Conservation (phyloP, 2,113 vertebrate species). For the Perca flavescens region DNA sequence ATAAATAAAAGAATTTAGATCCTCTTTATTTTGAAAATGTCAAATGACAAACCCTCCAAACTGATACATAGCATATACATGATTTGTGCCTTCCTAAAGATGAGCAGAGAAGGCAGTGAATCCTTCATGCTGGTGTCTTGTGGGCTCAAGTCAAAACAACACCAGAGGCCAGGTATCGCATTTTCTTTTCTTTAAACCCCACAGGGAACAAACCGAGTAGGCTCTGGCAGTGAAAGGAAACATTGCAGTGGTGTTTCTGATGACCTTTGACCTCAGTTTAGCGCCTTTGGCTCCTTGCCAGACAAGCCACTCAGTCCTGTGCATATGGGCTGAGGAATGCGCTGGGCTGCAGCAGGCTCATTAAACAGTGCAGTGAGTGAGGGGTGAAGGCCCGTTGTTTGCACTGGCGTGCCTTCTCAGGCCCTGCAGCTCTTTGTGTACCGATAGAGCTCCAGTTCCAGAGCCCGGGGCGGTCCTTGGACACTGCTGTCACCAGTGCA, state of each 20-base stretch:
- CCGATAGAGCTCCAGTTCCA: constrained; percentile 12
- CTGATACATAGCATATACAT: background rate
- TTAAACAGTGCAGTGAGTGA: constrained; percentile 73
- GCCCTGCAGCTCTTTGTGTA: constrained; percentile 49
- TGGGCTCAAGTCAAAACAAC: constrained; percentile 38
- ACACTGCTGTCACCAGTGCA: constrained; percentile 38
- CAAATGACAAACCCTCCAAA: background rate
- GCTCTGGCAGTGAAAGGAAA: constrained; percentile 45
- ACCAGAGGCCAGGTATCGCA: background rate
- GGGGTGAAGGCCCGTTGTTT: constrained; percentile 67
- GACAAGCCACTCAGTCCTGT: constrained; percentile 55
- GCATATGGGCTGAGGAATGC: constrained; percentile 68
- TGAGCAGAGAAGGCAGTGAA: background rate
- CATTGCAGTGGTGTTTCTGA: constrained; percentile 41
- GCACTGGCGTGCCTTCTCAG: constrained; percentile 58
- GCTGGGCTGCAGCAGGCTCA: constrained; percentile 65
- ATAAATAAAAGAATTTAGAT: background rate
- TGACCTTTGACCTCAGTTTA: constrained; percentile 69
- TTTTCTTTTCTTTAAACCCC: constrained; percentile 35
- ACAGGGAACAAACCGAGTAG: constrained; percentile 3
- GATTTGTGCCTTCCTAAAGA: background rate
- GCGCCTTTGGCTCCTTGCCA: constrained; percentile 62
- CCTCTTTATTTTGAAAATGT: background rate
- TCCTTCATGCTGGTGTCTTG: constrained; percentile 19
- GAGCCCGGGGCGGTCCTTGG: constrained; percentile 4